A percentile compares a stretch with the other conserved stretches of the same genome.
Conservation (phyloP, 2,888 invertebrate species). For the Hyposoter dolosus region DNA sequence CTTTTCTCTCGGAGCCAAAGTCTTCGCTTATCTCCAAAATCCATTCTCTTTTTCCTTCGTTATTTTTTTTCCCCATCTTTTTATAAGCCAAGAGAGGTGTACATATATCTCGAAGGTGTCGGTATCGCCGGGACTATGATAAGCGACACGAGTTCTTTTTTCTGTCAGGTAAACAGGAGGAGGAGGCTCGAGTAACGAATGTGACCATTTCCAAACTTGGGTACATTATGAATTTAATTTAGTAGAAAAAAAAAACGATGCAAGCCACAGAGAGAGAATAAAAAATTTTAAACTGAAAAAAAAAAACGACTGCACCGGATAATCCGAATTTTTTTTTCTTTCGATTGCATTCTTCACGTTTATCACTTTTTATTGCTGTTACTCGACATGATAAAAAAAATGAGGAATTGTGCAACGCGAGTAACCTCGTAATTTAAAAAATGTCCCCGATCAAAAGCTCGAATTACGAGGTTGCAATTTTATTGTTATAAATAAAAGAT, state of each 20-base stretch:
- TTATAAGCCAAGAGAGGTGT: conserved; percentile 18
- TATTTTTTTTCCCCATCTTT: conserved; percentile 22
- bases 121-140: conserved; percentile 49
- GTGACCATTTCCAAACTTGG: conserved; percentile 25
- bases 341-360: neutral
- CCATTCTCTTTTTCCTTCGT: conserved; percentile 44
- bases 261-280: neutral
- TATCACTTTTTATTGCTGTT: neutral
- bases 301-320: neutral
- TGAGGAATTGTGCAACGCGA: neutral
- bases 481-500: neutral
- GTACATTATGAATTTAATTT: neutral
- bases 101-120: conserved; percentile 6
- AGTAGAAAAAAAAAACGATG: neutral
- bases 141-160: conserved; percentile 45
- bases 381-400: neutral
- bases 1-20: conserved; percentile 32
- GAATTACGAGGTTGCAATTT: neutral
- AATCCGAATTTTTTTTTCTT: neutral
- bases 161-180: conserved; percentile 41
- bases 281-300: neutral
- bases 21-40: conserved; percentile 63
- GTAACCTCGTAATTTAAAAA: neutral
- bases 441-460: neutral
- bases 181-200: conserved; percentile 39